Evolutionary conservation across 1,140 invertebrate genomes (phyloP).

Genomic region (Coenobita brevimanus): DNA sequence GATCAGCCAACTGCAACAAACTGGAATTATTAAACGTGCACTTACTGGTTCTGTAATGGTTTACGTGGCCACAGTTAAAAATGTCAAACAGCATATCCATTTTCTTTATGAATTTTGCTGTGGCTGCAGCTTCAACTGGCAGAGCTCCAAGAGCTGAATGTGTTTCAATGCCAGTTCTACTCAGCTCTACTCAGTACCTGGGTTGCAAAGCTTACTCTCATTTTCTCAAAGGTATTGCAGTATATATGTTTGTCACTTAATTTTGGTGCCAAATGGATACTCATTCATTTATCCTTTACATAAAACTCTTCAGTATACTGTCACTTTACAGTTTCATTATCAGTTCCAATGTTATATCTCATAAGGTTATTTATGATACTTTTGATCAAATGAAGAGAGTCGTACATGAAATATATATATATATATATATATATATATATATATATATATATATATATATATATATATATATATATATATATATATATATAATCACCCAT

Average conservation of each 20-base stretch:
- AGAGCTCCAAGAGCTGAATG: not conserved
- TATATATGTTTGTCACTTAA: constrained; percentile 10
- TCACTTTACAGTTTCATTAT: not conserved
- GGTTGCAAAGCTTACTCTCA: constrained; percentile 4
- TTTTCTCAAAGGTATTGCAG: constrained; percentile 19
- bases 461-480: too few relatives aligned
- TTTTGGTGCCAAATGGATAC: not conserved
- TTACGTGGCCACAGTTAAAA: constrained; percentile 18
- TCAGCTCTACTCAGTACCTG: not conserved
- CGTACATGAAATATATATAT: constrained; percentile 20
- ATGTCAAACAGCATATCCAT: constrained; percentile 34
- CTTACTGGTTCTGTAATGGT: not conserved
- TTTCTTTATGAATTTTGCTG: constrained; percentile 6
- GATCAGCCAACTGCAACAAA: not conserved
- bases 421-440: too few relatives aligned
- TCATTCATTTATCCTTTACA: not conserved
- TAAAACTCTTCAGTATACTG: not conserved
- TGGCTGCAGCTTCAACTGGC: not conserved
- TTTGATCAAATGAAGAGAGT: constrained; percentile 5
- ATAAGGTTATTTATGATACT: constrained; percentile 15
- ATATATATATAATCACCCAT: too few relatives aligned
- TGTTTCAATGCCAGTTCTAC: constrained; percentile 12
- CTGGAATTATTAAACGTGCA: not conserved
- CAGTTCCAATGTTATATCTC: not conserved
- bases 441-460: too few relatives aligned